Percentiles rank a stretch among this genome's conserved stretches.
Conservation (phyloP, 64 coral and sea anemone genomes). For the Porites australiensis region DNA sequence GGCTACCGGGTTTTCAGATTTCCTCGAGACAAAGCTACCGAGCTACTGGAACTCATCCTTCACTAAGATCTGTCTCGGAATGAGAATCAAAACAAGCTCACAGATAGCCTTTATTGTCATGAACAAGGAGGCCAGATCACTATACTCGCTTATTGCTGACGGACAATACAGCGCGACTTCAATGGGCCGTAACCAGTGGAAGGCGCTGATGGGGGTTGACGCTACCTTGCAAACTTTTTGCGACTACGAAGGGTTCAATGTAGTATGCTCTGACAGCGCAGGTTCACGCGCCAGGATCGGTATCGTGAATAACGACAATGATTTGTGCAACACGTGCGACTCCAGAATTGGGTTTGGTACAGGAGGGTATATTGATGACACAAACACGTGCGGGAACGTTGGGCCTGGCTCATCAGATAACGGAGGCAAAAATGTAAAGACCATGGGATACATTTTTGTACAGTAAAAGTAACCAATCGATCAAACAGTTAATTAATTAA, state of each 20-base stretch:
- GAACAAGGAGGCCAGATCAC: not conserved
- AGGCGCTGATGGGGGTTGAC: not conserved
- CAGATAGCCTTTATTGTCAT: not conserved
- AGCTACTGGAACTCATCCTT: conserved; percentile 19
- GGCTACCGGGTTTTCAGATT: not conserved
- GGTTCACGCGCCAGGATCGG: conserved; percentile 1
- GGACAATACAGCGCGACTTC: not conserved
- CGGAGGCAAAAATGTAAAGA: not conserved
- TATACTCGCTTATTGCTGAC: conserved; percentile 25
- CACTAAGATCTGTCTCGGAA: conserved; percentile 29
- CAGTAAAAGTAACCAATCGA: not conserved
- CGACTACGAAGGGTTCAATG: not conserved
- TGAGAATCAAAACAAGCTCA: not conserved
- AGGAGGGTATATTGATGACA: not conserved
- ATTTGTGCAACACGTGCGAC: conserved; percentile 4
- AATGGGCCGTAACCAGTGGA: conserved; percentile 14
- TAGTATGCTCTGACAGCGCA: not conserved
- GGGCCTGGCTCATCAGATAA: not conserved
- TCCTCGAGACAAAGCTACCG: conserved; percentile 1
- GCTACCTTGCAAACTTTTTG: not conserved
- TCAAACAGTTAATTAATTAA: too few species aligned
- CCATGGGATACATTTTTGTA: conserved; percentile 28
- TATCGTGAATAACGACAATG: conserved; percentile 3
- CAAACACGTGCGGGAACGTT: conserved; percentile 5
- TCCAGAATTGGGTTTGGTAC: not conserved